These are phyloP conservation scores for Lycia hirtaria DNA, from an alignment of 2,888 invertebrate genomes.

Conservation along the genomic window DNA sequence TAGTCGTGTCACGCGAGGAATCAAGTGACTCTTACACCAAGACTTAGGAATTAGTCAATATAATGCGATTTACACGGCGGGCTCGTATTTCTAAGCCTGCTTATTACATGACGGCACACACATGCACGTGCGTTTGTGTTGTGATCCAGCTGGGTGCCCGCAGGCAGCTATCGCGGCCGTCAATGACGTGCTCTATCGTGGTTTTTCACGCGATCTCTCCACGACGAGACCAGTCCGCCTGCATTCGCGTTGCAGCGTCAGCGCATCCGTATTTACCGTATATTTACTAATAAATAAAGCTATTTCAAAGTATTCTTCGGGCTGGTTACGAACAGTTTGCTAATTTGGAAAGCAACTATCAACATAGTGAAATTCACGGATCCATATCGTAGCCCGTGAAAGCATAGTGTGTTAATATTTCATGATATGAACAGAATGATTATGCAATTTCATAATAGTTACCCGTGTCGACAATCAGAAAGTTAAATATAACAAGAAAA, in stretches of 20 bases:
- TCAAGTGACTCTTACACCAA: constrained; percentile 14
- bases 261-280: constrained; percentile 51
- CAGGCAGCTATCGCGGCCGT: constrained; percentile 43
- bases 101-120: constrained; percentile 33
- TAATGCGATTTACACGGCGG: constrained; percentile 38
- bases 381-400: constrained; percentile 41
- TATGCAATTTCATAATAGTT: constrained; percentile 54
- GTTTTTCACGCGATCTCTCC: constrained; percentile 84
- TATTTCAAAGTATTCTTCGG: constrained; percentile 29
- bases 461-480: constrained; percentile 53
- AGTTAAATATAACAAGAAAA: constrained; percentile 42
- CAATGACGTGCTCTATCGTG: constrained; percentile 73
- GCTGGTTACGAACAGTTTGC: constrained; percentile 32
- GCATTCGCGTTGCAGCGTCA: constrained; percentile 67
- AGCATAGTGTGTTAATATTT: constrained; percentile 40
- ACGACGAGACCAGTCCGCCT: constrained; percentile 74
- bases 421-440: constrained; percentile 54
- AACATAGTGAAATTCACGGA: constrained; percentile 1
- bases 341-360: constrained; percentile 21
- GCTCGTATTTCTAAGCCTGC: constrained; percentile 35
- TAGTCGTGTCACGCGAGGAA: constrained; percentile 33
- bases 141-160: constrained; percentile 42
- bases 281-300: neutral
- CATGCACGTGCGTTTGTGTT: constrained; percentile 37
- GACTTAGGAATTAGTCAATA: constrained; percentile 28